These are phyloP conservation scores for Metridium senile DNA, from an alignment of 92 coral and sea anemone genomes.

Conservation along the genomic window DNA sequence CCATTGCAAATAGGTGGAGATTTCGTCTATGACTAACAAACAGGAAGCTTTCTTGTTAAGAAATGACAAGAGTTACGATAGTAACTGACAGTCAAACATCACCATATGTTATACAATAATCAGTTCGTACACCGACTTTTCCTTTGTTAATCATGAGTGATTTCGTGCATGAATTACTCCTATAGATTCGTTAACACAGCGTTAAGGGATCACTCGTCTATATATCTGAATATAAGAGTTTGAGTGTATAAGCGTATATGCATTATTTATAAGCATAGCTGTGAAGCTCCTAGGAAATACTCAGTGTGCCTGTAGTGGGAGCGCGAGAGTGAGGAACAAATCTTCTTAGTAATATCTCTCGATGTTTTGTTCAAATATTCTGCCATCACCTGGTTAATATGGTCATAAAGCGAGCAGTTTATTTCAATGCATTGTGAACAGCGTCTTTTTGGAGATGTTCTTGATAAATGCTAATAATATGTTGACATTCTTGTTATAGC, in stretches of 20 bases:
- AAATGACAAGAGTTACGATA: neutral
- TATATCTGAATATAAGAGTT: neutral
- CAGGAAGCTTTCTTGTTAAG: slow-evolving; percentile 2
- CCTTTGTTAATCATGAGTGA: neutral
- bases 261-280: slow-evolving; percentile 9
- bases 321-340: neutral
- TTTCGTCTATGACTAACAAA: neutral
- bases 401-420: neutral
- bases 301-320: neutral
- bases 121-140: neutral
- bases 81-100: neutral
- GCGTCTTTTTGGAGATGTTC: neutral
- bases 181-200: slow-evolving; percentile 3
- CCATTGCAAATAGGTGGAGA: too few species aligned
- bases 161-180: neutral
- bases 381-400: neutral
- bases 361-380: neutral
- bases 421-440: neutral
- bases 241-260: slow-evolving; percentile 6
- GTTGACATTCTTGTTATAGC: neutral
- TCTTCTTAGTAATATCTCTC: neutral
- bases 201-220: slow-evolving; percentile 1
- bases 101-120: neutral
- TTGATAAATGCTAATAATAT: neutral
- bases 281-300: neutral